A percentile compares a stretch with the other conserved stretches of the same genome.
Conservation (phyloP, 2,888 invertebrate species). For the Cryptophagus acutangulus region DNA sequence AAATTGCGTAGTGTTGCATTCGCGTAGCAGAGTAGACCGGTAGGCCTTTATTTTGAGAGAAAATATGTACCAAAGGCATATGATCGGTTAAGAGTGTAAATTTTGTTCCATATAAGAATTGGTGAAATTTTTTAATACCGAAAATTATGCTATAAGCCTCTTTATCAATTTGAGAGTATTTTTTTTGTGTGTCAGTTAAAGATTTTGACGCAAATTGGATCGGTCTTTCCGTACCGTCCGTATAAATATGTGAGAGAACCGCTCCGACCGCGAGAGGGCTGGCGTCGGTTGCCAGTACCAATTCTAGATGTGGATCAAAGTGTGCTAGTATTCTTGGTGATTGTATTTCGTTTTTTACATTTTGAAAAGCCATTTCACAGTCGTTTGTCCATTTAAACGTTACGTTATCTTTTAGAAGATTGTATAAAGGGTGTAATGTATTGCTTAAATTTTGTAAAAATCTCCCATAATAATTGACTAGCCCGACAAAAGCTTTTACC, state of each 20-base stretch:
- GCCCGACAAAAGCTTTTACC: constrained; percentile 16
- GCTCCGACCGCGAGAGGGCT: constrained; percentile 14
- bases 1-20: constrained; percentile 13
- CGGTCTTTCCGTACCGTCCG: constrained; percentile 17
- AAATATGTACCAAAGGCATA: constrained; percentile 7
- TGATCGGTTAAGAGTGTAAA: constrained; percentile 16
- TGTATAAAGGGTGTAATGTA: constrained; percentile 14
- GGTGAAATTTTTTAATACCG: constrained; percentile 16
- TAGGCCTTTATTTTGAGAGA: constrained; percentile 4
- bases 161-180: constrained; percentile 20
- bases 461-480: constrained; percentile 20
- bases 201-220: constrained; percentile 16
- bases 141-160: constrained; percentile 18
- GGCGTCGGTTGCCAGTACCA: constrained; percentile 14
- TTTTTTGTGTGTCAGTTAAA: constrained; percentile 10
- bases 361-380: constrained; percentile 15
- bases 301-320: constrained; percentile 14
- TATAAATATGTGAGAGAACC: constrained; percentile 15
- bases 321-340: constrained; percentile 9
- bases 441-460: constrained; percentile 14
- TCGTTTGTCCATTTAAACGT: constrained; percentile 13
- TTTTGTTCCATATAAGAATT: constrained; percentile 7
- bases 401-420: constrained; percentile 6
- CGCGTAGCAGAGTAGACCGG: neutral
- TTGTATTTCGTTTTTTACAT: constrained; percentile 11